Evolutionary conservation across 2,113 vertebrate genomes (phyloP), one percentile per base, ranked within the genome.

Genomic region (Sceloporus undulatus): DNA sequence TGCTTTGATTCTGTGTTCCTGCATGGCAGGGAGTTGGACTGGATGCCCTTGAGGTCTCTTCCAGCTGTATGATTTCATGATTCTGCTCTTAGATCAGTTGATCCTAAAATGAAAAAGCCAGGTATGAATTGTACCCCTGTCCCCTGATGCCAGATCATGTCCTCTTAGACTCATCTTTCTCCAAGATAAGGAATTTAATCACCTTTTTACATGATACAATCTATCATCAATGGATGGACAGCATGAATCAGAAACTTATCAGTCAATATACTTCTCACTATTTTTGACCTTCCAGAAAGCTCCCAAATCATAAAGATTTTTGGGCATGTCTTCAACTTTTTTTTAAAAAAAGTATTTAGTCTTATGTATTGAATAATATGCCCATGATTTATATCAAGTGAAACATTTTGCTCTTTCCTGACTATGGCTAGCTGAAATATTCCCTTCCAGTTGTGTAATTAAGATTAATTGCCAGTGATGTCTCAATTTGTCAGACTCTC

Each of bases 401-500:
- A n/a, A 92, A 90, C 59, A 54, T 91, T 93, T 92, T 91, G 79
- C 79, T 93, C 42, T 92, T 94, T 91, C 66, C 89, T 79, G 38
- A 21, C 10, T 93, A 52, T 78, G 92, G 85, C 56, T 90, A 34
- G 85, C 87, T 68, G 77, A 89, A 93, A 93, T 87, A 65, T 85
- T 92, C 85, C 87, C 85, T 91, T 62, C 29, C 91, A n/a, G 89
- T 90, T 86, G 79, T 91, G 66, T 70, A 91, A 83, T 92, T 93
- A 91, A 91, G 88, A 79, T 93, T 89, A 82, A 84, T 88, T 90
- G 27, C 85, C 90, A 73, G 81, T 62, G 68, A 89, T 88, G 48
- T 89, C 87, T 93, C 91, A 87, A 93, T 94, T 92, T 93, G 86
- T 92, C 86, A 92, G 91, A 68, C 74, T 93, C 91, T n/a, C 48